Evolutionary conservation across 35 echinoderm and acorn worm genomes (phyloP).

Genomic region (Stichopus chloronotus): DNA sequence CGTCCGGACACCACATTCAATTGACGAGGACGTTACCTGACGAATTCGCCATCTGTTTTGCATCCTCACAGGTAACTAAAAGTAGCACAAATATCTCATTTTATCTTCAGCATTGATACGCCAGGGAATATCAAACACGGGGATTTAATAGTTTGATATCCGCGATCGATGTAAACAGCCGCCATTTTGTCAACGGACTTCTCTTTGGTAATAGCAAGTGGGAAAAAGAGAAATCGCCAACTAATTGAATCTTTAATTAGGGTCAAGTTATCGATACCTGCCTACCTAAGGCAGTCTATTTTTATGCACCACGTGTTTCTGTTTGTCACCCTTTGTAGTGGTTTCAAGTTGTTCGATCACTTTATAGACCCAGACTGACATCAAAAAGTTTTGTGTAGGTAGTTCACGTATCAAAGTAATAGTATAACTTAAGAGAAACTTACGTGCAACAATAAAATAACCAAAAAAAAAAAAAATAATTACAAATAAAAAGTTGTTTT

Average conservation of each 20-base stretch:
- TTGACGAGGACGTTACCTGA: slow-evolving; percentile 13
- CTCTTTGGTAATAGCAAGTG: neutral
- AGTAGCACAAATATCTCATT: slow-evolving; percentile 25
- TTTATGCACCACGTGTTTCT: neutral
- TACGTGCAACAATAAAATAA: too few relatives aligned
- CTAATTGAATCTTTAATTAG: neutral
- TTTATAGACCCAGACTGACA: too few relatives aligned
- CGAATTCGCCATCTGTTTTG: slow-evolving; percentile 13
- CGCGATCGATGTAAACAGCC: slow-evolving; percentile 34
- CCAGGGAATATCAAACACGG: slow-evolving; percentile 13
- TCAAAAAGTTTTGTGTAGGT: too few relatives aligned
- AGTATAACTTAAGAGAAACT: too few relatives aligned
- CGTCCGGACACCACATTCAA: slow-evolving; percentile 38
- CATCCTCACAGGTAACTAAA: slow-evolving; percentile 28
- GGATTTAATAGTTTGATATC: slow-evolving; percentile 26
- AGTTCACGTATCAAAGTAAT: too few relatives aligned
- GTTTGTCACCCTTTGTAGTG: neutral
- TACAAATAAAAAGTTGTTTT: too few relatives aligned
- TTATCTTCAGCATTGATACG: slow-evolving; percentile 17
- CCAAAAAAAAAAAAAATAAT: too few relatives aligned
- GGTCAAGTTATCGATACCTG: neutral
- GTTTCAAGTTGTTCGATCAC: too few relatives aligned
- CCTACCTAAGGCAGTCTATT: neutral
- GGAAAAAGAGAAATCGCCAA: neutral
- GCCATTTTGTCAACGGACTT: slow-evolving; percentile 26